Evolutionary conservation across 2,113 vertebrate species (phyloP), one percentile per base, ranked within the genome.

Genomic region (Takifugu bimaculatus): DNA sequence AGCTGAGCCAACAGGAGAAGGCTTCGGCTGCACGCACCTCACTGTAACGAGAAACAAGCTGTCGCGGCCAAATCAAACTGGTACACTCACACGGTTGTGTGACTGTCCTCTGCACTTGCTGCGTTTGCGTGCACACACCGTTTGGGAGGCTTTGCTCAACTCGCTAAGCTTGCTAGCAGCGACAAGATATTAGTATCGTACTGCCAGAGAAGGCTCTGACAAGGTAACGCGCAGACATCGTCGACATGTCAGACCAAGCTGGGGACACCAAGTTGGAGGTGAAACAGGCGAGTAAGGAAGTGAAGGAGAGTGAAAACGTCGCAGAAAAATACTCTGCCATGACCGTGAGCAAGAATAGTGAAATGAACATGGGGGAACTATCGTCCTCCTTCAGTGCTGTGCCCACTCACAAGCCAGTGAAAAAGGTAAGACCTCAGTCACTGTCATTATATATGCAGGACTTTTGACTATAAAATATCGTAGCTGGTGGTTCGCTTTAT

Each of bases 281-380:
- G 65, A 91, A 90, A 48, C 90, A 91, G 75, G 88, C 88, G 29
- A 91, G 90, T 69, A 91, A 91, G 56, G 87, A 90, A 62, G 90
- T 69, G 75, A 91, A 91, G 42, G 90, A 91, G 73, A 90, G 88
- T 68, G 90, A 91, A 55, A 91, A 91, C 66, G 90, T 87, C 3
- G 90, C 90, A 68, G 90, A 91, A n/a, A 90, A 89, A 70, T 91
- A 85, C 42, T 90, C 90, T 14, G 87, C 86, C 26, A 88, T 89
- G 86, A 89, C 87, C 10, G 88, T 87, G 13, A 87, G 86, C 78
- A 90, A 85, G 72, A 88, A 85, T 39, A 87, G 84, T 74, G 88
- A 90, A 5, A 73, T 87, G 81, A 85, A 57, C 79, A 78, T 86
- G 81, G 85, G 80, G 60, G 88, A 91, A 44, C 75, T 90, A 78